phyloP scores from a whole-genome alignment of 2,888 invertebrate genomes.

The Aricia artaxerxes region DNA sequence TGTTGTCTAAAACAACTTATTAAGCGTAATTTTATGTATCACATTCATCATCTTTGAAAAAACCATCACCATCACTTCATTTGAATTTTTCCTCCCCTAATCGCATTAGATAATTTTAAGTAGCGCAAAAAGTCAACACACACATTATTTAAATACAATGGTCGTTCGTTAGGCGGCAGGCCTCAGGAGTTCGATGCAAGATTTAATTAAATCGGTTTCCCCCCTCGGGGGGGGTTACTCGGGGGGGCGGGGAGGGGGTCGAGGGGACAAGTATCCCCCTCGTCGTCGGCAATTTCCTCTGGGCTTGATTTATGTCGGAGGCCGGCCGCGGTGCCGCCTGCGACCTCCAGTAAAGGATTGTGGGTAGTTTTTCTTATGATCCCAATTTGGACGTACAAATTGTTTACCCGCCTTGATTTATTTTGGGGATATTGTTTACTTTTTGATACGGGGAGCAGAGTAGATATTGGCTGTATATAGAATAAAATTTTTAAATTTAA shows the following conservation, averaged over 20 bases:
- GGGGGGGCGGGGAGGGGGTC: constrained; percentile 27
- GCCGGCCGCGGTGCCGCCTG: constrained; percentile 60
- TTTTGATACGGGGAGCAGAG: not conserved
- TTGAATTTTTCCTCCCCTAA: constrained; percentile 34
- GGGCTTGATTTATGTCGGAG: constrained; percentile 79
- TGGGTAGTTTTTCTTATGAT: constrained; percentile 53
- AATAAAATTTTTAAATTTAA: too few species aligned
- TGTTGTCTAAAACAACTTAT: not conserved
- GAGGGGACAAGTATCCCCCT: constrained; percentile 33
- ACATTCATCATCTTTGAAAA: not conserved
- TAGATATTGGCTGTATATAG: not conserved
- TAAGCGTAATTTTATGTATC: not conserved
- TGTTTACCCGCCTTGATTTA: constrained; percentile 16
- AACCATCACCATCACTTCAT: not conserved
- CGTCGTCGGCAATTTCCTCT: constrained; percentile 75
- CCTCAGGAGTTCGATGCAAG: constrained; percentile 82
- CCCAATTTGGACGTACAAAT: not conserved
- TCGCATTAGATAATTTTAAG: constrained; percentile 41
- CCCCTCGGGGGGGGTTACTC: constrained; percentile 46
- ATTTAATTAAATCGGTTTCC: constrained; percentile 80
- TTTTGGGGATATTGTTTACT: constrained; percentile 11
- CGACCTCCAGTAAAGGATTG: constrained; percentile 69
- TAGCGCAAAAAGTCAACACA: constrained; percentile 69
- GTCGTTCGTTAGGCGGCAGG: constrained; percentile 77
- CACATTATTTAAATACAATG: constrained; percentile 79